Base-by-base conservation (phyloP, 2,113 vertebrate species). In the Cichladusa arquata region DNA sequence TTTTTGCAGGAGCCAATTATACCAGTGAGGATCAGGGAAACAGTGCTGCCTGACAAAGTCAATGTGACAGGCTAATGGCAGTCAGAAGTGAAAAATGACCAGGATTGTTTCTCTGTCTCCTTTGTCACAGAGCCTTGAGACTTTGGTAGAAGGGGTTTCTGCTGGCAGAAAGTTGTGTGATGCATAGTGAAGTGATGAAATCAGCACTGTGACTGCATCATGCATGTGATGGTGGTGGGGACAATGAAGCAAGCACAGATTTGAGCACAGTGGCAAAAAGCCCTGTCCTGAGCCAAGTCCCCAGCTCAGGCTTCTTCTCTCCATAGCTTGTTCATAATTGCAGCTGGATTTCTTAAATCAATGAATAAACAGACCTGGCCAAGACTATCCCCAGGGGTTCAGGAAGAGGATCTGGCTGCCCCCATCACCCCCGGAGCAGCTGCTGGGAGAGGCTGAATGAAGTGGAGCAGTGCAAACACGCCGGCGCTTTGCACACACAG, bases 371-470 rank as follows among this genome's bases (percentile, higher is more conserved):
- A 74, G 60, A 78, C 19, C 40, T 88, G 82, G 60, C 78, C 81
- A 86, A 78, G 44, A 13, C 64, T 77, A 26, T 88, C 25, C 66
- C 36, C 48, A 77, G 26, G 40, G 74, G 34, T 9, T 80, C 48
- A 86, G 93, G 88, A 86, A 95, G 74, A 56, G 70, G 64, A 81
- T 95, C 87, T 87, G 19, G 66, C 77, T 84, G 78, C 70, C 79
- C 50, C 69, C 69, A 80, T 92, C 72, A 45, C 3, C 79, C 85
- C 60, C 2, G 0, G 71, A 86, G 88, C 94, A 96, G 95, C 93
- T 97, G 95, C 60, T 93, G 88, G 86, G 88, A 88, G 85, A 92
- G 80, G 76, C 93, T 90, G 86, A 83, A 81, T 36, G 80, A 93
- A 94, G 78, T 0, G 0, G 86, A 60, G 57, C 79, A 86, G 92